These are phyloP conservation scores for Heliocidaris tuberculata DNA, from an alignment of 35 echinoderm and acorn worm species.

Conservation along the genomic window DNA sequence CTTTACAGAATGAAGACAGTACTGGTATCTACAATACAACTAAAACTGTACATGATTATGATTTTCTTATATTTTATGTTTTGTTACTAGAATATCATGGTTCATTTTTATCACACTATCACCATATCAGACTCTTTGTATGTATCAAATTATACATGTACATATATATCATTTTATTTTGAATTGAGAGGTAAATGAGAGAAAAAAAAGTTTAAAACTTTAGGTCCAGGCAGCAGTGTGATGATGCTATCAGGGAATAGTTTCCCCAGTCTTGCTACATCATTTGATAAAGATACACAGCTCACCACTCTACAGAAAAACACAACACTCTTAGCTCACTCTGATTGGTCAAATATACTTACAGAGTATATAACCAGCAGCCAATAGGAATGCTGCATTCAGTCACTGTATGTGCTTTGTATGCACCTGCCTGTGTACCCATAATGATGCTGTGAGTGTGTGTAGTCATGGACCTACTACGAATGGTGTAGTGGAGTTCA, in stretches of 20 bases:
- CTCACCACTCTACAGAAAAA: neutral
- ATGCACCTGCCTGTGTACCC: neutral
- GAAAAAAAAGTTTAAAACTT: neutral
- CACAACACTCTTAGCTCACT: neutral
- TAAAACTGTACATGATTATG: neutral
- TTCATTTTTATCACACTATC: neutral
- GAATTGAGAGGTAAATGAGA: too few relatives aligned
- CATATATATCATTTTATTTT: too few relatives aligned
- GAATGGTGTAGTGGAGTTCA: too few relatives aligned
- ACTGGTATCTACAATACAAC: neutral
- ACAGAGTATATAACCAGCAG: neutral
- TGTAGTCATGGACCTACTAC: neutral
- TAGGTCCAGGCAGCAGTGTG: neutral
- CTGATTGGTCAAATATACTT: neutral
- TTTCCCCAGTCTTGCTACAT: neutral
- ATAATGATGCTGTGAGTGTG: neutral
- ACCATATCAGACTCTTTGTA: too few relatives aligned
- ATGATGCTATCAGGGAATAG: neutral
- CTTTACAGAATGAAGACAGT: neutral
- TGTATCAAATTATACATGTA: too few relatives aligned
- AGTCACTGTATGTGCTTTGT: neutral
- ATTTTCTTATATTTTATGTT: neutral
- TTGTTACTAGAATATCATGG: neutral
- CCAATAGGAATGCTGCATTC: conserved; percentile 10
- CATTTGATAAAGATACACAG: neutral